phyloP scores from a whole-genome alignment of 2,113 vertebrate genomes.

The Lophura nycthemera region DNA sequence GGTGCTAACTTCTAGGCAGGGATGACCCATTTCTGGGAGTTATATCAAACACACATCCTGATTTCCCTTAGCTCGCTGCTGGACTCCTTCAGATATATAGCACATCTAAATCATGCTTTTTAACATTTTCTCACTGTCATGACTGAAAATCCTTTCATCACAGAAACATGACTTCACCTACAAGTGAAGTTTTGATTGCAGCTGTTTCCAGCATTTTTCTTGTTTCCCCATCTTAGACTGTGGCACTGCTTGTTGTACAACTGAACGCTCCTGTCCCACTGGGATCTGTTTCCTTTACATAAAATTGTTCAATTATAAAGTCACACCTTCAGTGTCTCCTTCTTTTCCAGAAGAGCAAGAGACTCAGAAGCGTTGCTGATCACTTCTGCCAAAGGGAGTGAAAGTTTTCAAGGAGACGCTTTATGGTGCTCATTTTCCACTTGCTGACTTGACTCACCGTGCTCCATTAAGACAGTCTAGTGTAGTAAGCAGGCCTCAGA shows the following conservation, averaged over 20 bases:
- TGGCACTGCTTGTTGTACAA: neutral
- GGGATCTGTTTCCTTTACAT: neutral
- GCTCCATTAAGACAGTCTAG: slow-evolving; percentile 1
- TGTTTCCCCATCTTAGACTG: neutral
- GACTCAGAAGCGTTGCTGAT: neutral
- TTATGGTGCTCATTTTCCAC: slow-evolving; percentile 23
- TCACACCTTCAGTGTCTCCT: neutral
- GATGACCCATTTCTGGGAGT: neutral
- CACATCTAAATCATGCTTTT: neutral
- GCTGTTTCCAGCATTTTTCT: neutral
- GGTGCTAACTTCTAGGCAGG: neutral
- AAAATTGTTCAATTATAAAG: neutral
- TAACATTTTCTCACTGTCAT: neutral
- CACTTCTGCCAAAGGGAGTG: neutral
- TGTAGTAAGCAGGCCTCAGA: neutral
- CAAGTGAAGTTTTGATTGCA: no score
- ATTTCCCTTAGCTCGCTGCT: neutral
- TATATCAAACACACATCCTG: neutral
- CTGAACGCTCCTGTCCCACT: neutral
- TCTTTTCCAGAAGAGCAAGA: neutral
- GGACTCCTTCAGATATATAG: neutral
- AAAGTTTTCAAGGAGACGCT: slow-evolving; percentile 18
- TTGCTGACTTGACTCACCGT: neutral
- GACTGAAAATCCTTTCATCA: neutral
- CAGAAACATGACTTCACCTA: neutral